phyloP scores from a whole-genome alignment of 2,797 vertebrate species.

The Cyclopterus lumpus region DNA sequence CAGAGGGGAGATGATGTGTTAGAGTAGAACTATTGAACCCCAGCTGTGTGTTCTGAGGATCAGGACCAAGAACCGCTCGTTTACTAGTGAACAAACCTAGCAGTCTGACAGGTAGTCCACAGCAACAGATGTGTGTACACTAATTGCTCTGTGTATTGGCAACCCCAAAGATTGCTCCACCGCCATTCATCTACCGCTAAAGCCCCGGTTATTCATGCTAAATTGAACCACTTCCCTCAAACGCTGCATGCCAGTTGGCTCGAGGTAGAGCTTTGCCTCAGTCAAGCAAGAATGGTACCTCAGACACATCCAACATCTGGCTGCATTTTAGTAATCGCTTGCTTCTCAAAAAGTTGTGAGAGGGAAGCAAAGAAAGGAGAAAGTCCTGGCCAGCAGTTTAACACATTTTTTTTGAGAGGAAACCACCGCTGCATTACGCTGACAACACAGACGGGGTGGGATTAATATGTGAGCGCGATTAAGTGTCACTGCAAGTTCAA shows the following conservation, averaged over 20 bases:
- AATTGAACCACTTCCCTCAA: slow-evolving; percentile 50
- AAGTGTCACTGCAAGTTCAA: slow-evolving; percentile 58
- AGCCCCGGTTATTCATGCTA: slow-evolving; percentile 40
- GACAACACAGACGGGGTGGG: slow-evolving; percentile 56
- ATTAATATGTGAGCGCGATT: slow-evolving; percentile 56
- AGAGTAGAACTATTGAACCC: slow-evolving; percentile 5
- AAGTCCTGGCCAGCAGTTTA: slow-evolving; percentile 33
- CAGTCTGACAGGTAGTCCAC: slow-evolving; percentile 56
- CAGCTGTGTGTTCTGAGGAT: slow-evolving; percentile 11
- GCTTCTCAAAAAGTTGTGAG: slow-evolving; percentile 51
- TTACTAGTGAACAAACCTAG: slow-evolving; percentile 30
- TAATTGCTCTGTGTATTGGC: slow-evolving; percentile 60
- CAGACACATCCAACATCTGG: slow-evolving; percentile 76
- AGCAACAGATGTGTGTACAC: slow-evolving; percentile 60
- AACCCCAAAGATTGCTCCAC: slow-evolving; percentile 34
- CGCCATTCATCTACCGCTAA: slow-evolving; percentile 55
- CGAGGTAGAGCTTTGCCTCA: slow-evolving; percentile 43
- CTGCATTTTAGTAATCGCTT: slow-evolving; percentile 65
- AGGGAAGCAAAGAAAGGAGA: slow-evolving; percentile 28
- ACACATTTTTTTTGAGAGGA: slow-evolving; percentile 53
- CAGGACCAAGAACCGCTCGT: slow-evolving; percentile 15
- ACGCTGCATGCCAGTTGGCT: slow-evolving; percentile 51
- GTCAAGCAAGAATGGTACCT: slow-evolving; percentile 54
- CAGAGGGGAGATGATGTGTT: neutral
- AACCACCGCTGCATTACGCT: slow-evolving; percentile 54